Conservation (phyloP, 92 coral and sea anemone genomes). For the Paramuricea clavata region DNA sequence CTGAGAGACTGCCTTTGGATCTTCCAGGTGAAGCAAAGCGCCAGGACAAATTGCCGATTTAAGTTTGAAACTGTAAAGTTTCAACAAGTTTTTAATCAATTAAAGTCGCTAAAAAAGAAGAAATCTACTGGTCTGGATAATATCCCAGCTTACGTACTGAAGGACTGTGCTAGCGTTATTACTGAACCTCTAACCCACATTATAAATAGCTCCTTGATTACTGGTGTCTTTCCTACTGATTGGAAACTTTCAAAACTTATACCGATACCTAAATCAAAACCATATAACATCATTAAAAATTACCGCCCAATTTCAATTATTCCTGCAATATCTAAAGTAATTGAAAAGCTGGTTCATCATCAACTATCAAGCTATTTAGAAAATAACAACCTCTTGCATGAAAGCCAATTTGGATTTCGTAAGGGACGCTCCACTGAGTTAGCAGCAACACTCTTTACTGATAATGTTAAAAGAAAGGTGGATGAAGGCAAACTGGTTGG, state of each 20-base stretch:
- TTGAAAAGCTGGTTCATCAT: constrained; percentile 19
- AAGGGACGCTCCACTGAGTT: constrained; percentile 33
- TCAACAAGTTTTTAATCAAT: constrained; percentile 18
- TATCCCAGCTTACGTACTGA: constrained; percentile 16
- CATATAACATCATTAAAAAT: constrained; percentile 15
- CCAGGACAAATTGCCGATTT: constrained; percentile 31
- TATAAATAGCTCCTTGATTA: constrained; percentile 13
- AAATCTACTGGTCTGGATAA: constrained; percentile 37
- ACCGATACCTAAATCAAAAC: constrained; percentile 30
- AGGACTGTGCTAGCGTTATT: constrained; percentile 36
- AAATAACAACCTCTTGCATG: constrained; percentile 10
- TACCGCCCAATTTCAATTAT: constrained; percentile 28
- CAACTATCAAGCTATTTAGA: constrained; percentile 23
- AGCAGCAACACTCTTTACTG: constrained; percentile 28
- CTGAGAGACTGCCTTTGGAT: constrained; percentile 22
- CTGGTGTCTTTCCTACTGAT: constrained; percentile 29
- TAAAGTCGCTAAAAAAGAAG: constrained; percentile 2
- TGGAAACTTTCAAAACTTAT: constrained; percentile 41
- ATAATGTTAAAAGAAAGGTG: constrained; percentile 28
- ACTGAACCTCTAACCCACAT: constrained; percentile 20
- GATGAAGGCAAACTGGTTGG: constrained; percentile 37
- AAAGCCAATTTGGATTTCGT: constrained; percentile 28
- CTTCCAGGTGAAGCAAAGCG: background rate
- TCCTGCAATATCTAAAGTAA: constrained; percentile 25
- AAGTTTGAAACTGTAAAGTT: constrained; percentile 7